Conservation (phyloP, 2,797 vertebrate genomes). For the Chrosomus eos region DNA sequence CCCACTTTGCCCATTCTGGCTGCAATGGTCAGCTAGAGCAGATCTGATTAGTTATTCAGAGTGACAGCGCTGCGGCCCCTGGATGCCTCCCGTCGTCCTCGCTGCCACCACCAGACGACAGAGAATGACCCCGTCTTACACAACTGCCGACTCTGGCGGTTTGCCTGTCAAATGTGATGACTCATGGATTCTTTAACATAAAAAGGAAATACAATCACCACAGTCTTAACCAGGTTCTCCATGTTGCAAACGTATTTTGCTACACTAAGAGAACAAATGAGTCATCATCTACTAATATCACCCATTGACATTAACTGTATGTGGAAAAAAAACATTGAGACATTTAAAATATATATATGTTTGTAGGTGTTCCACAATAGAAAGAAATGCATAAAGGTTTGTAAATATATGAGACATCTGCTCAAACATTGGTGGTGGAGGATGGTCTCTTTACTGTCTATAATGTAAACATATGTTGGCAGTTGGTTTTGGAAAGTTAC, state of each 20-base stretch:
- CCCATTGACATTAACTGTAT: not conserved
- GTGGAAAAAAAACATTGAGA: not conserved
- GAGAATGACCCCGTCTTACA: slow-evolving; percentile 1
- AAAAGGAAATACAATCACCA: slow-evolving; percentile 35
- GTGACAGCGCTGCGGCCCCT: not conserved
- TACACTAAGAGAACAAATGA: too few species aligned
- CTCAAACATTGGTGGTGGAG: not conserved
- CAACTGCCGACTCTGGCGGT: slow-evolving; percentile 9
- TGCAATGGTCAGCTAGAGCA: slow-evolving; percentile 18
- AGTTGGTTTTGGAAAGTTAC: not conserved
- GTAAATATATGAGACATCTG: not conserved
- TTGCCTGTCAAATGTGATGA: slow-evolving; percentile 46
- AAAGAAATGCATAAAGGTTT: not conserved
- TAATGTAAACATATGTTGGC: not conserved
- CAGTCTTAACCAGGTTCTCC: not conserved
- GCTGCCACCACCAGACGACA: not conserved
- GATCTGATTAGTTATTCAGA: slow-evolving; percentile 38
- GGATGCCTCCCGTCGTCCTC: slow-evolving; percentile 15
- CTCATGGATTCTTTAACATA: slow-evolving; percentile 42
- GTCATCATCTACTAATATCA: not conserved
- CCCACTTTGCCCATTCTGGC: not conserved
- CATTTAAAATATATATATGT: too few species aligned
- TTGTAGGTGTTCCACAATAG: not conserved
- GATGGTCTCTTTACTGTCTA: not conserved
- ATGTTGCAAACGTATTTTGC: not conserved